A percentile compares a stretch with the other conserved stretches of the same genome.
These are phyloP conservation scores for Lasioglossum albipes DNA, from an alignment of 1,140 invertebrate species.

Conservation along the genomic window DNA sequence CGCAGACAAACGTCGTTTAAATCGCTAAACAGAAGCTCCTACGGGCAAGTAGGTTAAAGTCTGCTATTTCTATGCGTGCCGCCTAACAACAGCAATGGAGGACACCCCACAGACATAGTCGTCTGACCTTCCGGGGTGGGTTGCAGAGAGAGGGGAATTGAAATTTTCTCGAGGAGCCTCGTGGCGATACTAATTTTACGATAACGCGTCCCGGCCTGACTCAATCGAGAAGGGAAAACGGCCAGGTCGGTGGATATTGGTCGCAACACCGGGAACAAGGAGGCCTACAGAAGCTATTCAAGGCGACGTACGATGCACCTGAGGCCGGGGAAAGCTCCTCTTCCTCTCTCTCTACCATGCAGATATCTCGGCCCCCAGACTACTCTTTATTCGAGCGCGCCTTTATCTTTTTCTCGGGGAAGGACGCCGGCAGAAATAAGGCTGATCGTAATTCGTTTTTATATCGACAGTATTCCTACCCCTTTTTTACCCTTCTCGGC, in stretches of 20 bases:
- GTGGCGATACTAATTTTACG: constrained; percentile 7
- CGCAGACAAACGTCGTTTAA: too few species aligned
- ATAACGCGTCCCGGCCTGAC: background rate
- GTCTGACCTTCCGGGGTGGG: too few species aligned
- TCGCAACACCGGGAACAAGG: background rate
- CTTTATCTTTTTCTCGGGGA: background rate
- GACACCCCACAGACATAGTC: too few species aligned
- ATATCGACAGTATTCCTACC: background rate
- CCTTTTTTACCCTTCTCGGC: background rate
- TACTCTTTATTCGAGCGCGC: constrained; percentile 2
- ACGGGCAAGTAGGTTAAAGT: too few species aligned
- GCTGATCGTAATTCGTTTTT: background rate
- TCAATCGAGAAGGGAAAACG: background rate
- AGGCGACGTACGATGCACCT: constrained; percentile 23
- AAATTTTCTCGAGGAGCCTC: background rate
- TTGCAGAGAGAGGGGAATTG: background rate
- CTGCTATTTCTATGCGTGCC: too few species aligned
- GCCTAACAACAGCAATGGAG: too few species aligned
- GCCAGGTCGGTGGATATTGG: constrained; percentile 10
- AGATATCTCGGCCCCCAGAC: constrained; percentile 1
- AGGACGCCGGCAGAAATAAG: background rate
- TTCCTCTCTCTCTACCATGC: constrained; percentile 9
- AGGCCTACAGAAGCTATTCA: constrained; percentile 15
- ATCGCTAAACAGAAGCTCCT: too few species aligned
- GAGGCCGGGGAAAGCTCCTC: background rate